phyloP scores from a whole-genome alignment of 1,140 invertebrate genomes.

The Mercenaria mercenaria region DNA sequence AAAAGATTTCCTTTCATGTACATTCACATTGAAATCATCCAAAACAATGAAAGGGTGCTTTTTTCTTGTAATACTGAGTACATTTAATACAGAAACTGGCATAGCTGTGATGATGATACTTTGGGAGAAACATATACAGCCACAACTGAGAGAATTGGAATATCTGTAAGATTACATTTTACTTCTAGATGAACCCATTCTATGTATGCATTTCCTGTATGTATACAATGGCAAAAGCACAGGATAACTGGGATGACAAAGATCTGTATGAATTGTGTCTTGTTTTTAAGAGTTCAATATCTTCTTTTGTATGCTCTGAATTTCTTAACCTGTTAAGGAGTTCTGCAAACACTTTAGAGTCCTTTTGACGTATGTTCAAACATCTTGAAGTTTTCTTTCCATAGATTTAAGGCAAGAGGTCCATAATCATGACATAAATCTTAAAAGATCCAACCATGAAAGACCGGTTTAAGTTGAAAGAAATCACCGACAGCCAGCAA shows the following conservation, averaged over 20 bases:
- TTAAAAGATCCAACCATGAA: constrained; percentile 67
- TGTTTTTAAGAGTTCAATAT: constrained; percentile 52
- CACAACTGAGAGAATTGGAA: background rate
- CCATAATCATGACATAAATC: constrained; percentile 19
- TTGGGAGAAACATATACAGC: background rate
- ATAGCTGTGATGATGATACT: background rate
- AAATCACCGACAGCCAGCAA: constrained; percentile 67
- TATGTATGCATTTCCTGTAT: too few relatives aligned
- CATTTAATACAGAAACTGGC: too few relatives aligned
- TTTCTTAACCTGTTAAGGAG: constrained; percentile 70
- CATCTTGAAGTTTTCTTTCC: constrained; percentile 67
- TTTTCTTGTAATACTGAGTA: background rate
- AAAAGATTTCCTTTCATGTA: background rate
- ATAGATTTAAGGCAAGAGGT: constrained; percentile 68
- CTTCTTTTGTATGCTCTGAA: constrained; percentile 65
- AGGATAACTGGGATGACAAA: too few relatives aligned
- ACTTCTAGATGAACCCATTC: too few relatives aligned
- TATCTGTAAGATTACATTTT: too few relatives aligned
- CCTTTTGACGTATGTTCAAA: constrained; percentile 71
- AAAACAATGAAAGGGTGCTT: background rate
- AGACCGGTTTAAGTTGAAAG: constrained; percentile 70
- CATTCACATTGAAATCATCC: background rate
- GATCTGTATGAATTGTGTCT: too few relatives aligned
- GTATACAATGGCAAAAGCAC: too few relatives aligned
- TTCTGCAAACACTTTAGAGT: constrained; percentile 67